Evolutionary conservation across 2,797 vertebrate genomes (phyloP).

Genomic region (Vireo griseus): DNA sequence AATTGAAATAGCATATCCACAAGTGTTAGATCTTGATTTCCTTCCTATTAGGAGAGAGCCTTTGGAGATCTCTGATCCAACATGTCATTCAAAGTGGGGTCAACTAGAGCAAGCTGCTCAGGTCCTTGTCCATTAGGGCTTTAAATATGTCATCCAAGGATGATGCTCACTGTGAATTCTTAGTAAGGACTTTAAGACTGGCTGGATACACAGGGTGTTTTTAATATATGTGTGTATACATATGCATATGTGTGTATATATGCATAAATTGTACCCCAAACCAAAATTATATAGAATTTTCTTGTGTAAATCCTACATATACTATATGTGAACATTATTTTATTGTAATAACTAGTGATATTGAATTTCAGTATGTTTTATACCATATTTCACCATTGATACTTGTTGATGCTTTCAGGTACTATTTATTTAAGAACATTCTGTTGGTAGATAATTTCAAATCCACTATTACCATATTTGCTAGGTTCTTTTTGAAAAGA

Average conservation of each 20-base stretch:
- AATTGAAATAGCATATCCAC: background rate
- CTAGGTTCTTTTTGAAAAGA: background rate
- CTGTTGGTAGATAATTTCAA: background rate
- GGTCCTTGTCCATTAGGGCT: background rate
- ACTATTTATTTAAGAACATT: background rate
- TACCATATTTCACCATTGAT: background rate
- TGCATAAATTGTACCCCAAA: background rate
- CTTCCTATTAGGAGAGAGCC: background rate
- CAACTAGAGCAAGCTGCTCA: background rate
- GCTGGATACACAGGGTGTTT: background rate
- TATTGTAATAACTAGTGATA: background rate
- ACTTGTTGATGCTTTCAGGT: background rate
- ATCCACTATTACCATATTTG: background rate
- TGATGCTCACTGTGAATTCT: background rate
- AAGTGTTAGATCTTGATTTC: background rate
- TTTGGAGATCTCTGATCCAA: background rate
- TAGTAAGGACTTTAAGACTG: background rate
- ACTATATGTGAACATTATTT: background rate
- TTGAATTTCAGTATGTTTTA: background rate
- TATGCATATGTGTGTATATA: background rate
- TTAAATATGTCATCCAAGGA: background rate
- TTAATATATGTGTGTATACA: background rate
- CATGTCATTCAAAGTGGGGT: background rate
- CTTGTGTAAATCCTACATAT: background rate
- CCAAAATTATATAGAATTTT: background rate